A percentile compares a stretch with the other conserved stretches of the same genome.
These are phyloP conservation scores for Turritopsis dohrnii DNA, from an alignment of 30 jellyfish, hydroid and myxozoan genomes.

Conservation along the genomic window DNA sequence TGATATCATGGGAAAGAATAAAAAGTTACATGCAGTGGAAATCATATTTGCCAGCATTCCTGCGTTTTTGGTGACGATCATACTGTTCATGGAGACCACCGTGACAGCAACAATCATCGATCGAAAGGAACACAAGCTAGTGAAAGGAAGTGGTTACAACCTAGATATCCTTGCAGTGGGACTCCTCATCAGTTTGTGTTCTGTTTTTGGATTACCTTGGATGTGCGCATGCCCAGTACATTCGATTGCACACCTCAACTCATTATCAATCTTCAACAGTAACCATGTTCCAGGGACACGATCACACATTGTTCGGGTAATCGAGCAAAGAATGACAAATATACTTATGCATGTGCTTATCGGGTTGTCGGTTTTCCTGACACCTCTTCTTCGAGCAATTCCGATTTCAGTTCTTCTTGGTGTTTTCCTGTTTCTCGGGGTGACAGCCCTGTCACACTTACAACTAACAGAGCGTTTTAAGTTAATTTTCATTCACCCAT, in stretches of 20 bases:
- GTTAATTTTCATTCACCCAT: slow-evolving; percentile 60
- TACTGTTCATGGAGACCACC: slow-evolving; percentile 69
- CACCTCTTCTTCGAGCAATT: slow-evolving; percentile 63
- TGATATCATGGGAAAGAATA: slow-evolving; percentile 39
- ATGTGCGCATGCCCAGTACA: slow-evolving; percentile 88
- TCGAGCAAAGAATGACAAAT: slow-evolving; percentile 78
- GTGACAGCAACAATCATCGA: slow-evolving; percentile 70
- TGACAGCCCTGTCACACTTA: slow-evolving; percentile 56
- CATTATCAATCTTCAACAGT: slow-evolving; percentile 54
- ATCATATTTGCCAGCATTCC: slow-evolving; percentile 51
- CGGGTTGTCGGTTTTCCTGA: slow-evolving; percentile 54
- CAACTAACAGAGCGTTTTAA: slow-evolving; percentile 53
- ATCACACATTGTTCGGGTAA: slow-evolving; percentile 57
- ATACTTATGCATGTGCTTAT: slow-evolving; percentile 63
- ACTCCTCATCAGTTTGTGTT: slow-evolving; percentile 34
- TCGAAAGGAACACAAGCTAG: slow-evolving; percentile 56
- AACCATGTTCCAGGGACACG: slow-evolving; percentile 77
- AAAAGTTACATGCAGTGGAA: slow-evolving; percentile 18
- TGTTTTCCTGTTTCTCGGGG: slow-evolving; percentile 73
- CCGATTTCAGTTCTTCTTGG: slow-evolving; percentile 75
- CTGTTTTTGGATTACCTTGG: slow-evolving; percentile 80
- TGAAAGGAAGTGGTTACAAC: slow-evolving; percentile 73
- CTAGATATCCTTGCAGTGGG: slow-evolving; percentile 74
- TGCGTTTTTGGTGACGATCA: slow-evolving; percentile 68
- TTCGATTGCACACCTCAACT: slow-evolving; percentile 64